These are phyloP conservation scores for Rhyacophila evoluta DNA, from an alignment of 2,888 invertebrate species.

Conservation along the genomic window DNA sequence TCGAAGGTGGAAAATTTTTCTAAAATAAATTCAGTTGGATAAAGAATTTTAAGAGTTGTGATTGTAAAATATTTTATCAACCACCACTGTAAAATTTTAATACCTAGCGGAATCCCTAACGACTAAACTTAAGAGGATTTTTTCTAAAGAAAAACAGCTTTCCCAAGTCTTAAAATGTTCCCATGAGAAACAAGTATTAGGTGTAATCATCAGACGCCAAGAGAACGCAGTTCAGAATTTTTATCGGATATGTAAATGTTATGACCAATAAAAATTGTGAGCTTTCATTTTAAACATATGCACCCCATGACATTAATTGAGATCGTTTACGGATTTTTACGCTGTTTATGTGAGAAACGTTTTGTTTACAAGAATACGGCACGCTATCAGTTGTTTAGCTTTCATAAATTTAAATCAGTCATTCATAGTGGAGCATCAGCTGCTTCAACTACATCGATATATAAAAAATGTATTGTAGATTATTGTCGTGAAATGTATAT, in stretches of 20 bases:
- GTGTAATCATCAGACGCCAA: slow-evolving; percentile 57
- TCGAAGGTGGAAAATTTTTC: no score
- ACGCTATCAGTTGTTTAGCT: background rate
- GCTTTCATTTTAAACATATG: slow-evolving; percentile 48
- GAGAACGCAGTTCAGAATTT: slow-evolving; percentile 52
- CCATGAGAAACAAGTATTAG: slow-evolving; percentile 65
- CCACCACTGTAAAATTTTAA: slow-evolving; percentile 12
- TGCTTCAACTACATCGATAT: no score
- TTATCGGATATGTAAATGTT: slow-evolving; percentile 69
- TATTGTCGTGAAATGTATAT: no score
- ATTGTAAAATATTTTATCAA: slow-evolving; percentile 21
- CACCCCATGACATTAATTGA: slow-evolving; percentile 53
- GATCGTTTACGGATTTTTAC: slow-evolving; percentile 45
- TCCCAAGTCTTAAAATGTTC: slow-evolving; percentile 69
- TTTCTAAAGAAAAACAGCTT: slow-evolving; percentile 55
- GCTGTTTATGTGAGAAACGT: slow-evolving; percentile 44
- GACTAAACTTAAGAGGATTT: slow-evolving; percentile 45
- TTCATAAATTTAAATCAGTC: no score
- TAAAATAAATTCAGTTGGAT: no score
- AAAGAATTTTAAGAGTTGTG: no score
- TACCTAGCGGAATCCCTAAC: slow-evolving; percentile 31
- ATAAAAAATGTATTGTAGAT: no score
- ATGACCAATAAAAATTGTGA: slow-evolving; percentile 67
- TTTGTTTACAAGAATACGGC: slow-evolving; percentile 28
- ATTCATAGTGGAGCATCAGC: no score